Base-by-base conservation (phyloP, 2,113 vertebrate genomes). In the Pollachius pollachius region DNA sequence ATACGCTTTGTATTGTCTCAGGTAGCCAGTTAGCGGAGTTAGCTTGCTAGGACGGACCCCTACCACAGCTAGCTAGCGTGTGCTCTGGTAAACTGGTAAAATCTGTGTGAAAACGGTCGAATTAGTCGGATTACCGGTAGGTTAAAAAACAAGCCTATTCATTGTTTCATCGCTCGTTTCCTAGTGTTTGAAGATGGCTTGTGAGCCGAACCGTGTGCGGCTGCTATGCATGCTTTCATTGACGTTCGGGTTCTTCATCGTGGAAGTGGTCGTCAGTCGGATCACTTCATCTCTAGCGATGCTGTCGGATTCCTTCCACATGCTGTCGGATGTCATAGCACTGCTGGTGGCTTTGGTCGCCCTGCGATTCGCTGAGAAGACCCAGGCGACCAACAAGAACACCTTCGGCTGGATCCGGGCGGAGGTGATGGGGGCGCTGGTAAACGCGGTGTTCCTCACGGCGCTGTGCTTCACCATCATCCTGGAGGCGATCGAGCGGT, bases 321-420 rank as follows among this genome's bases (percentile, higher is more conserved):
- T 99, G 97, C 89, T 99, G 77, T 98, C 97, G 82, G 97, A 98
- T 77, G 97, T 99, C 74, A 95, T 99, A 77, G 97, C 97, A 30
- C 91, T 99, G 81, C 83, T 96, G 3, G 97, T 99, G 82, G 96
- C 96, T 23, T 86, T 99, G 86, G 95, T 99, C 69, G 97, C 97
- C 62, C 94, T 97, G 80, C 94, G 96, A n/a, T 99, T 99, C 80
- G 94, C 97, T 15, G 95, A 94, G 86, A 93, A 94, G 78, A 98
- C 97, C 66, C 95, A 94, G 13, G 88, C 97, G 74, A 98, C 96
- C 84, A 93, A 94, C 78, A 98, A 98, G 80, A 98, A 99, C 93
- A 99, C 96, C 16, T 98, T 98, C 85, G 97, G 97, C 18, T 99
- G 97, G 97, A 96, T 99, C 89, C 96, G 96, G 60, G 97, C 97